Evolutionary conservation across 2,113 vertebrate species (phyloP).

Genomic region (Campylorhamphus procurvoides): DNA sequence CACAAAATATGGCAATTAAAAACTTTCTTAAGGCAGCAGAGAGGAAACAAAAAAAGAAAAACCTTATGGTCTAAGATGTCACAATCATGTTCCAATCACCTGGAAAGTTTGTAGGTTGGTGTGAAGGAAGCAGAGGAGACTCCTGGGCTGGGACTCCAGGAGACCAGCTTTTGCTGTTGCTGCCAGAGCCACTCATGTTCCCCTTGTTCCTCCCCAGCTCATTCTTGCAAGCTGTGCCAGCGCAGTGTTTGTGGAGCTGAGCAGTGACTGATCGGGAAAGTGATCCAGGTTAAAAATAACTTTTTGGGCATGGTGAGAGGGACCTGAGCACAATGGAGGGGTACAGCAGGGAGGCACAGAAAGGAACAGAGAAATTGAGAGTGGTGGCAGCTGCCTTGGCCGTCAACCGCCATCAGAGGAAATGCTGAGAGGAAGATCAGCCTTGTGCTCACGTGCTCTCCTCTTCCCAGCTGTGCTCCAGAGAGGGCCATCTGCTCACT

Average conservation of each 20-base stretch:
- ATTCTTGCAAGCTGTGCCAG: background rate
- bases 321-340: background rate
- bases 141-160: background rate
- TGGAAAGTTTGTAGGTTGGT: background rate
- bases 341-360: background rate
- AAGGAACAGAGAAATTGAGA: background rate
- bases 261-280: background rate
- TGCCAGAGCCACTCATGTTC: fast-evolving
- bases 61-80: background rate
- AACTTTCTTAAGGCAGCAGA: background rate
- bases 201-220: background rate
- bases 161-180: background rate
- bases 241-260: background rate
- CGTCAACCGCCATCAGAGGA: background rate
- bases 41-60: background rate
- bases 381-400: background rate
- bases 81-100: background rate
- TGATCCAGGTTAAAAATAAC: conserved; percentile 5
- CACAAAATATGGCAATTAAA: background rate
- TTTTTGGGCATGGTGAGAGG: background rate
- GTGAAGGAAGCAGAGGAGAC: background rate
- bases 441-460: background rate
- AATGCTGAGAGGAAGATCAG: background rate
- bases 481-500: background rate
- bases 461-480: conserved; percentile 45